phyloP scores from a whole-genome alignment of 2,888 invertebrate species.

The Drosophila hamatofila region DNA sequence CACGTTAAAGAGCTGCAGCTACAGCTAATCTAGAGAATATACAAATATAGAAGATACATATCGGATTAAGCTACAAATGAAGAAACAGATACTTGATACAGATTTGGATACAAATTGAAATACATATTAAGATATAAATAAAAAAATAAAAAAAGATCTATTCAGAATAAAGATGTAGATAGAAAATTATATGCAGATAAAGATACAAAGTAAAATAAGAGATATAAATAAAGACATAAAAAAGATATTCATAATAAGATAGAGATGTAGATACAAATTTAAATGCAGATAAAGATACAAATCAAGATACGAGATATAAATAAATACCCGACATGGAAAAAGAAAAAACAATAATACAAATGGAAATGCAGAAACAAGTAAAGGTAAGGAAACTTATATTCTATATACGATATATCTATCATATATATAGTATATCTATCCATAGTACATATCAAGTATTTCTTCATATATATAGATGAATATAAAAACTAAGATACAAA shows the following conservation, averaged over 20 bases:
- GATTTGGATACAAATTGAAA: conserved; percentile 17
- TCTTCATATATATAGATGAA: too few relatives aligned
- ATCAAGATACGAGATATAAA: not conserved
- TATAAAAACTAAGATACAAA: too few relatives aligned
- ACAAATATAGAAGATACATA: conserved; percentile 6
- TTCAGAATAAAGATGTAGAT: too few relatives aligned
- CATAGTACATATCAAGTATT: too few relatives aligned
- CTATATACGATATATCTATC: too few relatives aligned
- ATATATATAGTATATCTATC: too few relatives aligned
- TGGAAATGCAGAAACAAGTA: conserved; percentile 1
- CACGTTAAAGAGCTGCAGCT: conserved; percentile 10
- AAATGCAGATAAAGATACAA: not conserved
- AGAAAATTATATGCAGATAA: too few relatives aligned
- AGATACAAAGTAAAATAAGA: too few relatives aligned
- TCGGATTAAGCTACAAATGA: not conserved
- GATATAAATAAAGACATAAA: too few relatives aligned
- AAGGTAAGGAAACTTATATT: too few relatives aligned
- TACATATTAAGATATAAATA: not conserved
- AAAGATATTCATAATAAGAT: not conserved
- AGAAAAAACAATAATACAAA: not conserved
- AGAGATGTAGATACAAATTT: not conserved
- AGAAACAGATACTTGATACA: not conserved
- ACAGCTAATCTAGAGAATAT: not conserved
- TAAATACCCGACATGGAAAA: too few relatives aligned
- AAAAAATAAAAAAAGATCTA: too few relatives aligned